Conservation (phyloP, 2,888 invertebrate species). For the Hyppa rectilinea region DNA sequence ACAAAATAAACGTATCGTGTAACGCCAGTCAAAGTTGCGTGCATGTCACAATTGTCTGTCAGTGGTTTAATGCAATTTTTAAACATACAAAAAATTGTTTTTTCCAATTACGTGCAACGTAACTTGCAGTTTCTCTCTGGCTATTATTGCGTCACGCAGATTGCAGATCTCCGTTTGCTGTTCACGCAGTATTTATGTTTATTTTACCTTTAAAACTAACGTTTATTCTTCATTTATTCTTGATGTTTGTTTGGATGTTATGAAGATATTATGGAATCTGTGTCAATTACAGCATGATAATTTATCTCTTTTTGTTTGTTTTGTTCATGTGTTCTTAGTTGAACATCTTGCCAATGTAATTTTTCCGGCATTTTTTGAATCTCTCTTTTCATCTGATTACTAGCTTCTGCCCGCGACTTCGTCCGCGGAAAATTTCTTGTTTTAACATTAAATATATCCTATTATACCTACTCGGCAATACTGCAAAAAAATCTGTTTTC, state of each 20-base stretch:
- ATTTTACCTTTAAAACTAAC: slow-evolving; percentile 2
- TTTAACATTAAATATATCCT: too few relatives aligned
- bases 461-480: too few relatives aligned
- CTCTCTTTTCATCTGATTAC: background rate
- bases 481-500: too few relatives aligned
- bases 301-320: background rate
- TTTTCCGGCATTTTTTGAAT: background rate
- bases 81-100: slow-evolving; percentile 59
- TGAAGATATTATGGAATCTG: background rate
- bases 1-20: slow-evolving; percentile 53
- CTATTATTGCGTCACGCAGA: slow-evolving; percentile 58
- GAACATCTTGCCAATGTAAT: background rate
- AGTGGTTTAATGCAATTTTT: slow-evolving; percentile 65
- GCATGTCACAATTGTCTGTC: slow-evolving; percentile 65
- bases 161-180: slow-evolving; percentile 52
- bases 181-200: slow-evolving; percentile 35
- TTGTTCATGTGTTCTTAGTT: background rate
- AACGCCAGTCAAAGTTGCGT: slow-evolving; percentile 60
- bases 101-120: slow-evolving; percentile 56
- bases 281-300: slow-evolving; percentile 5
- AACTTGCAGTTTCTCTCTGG: slow-evolving; percentile 66
- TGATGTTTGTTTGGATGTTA: slow-evolving; percentile 4
- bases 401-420: too few relatives aligned
- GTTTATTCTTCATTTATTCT: slow-evolving; percentile 3
- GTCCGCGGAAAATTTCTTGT: too few relatives aligned